These are phyloP conservation scores for Ophonus ardosiacus DNA, from an alignment of 2,888 invertebrate species.

Conservation along the genomic window DNA sequence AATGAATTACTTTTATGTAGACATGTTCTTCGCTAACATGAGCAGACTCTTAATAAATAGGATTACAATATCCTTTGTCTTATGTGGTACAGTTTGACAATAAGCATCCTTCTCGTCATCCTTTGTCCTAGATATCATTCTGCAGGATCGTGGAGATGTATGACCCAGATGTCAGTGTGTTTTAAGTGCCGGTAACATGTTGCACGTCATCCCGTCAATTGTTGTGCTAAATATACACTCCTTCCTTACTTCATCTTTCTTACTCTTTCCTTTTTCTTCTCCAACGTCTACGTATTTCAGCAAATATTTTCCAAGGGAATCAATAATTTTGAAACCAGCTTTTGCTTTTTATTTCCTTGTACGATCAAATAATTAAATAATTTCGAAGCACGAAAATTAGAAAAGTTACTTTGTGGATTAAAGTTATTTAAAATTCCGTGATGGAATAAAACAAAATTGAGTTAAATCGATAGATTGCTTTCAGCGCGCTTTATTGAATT, in stretches of 20 bases:
- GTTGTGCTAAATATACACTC: conserved; percentile 54
- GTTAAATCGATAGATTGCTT: conserved; percentile 32
- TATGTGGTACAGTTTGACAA: neutral
- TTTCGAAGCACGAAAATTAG: conserved; percentile 31
- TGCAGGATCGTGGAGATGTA: neutral
- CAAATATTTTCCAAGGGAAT: conserved; percentile 9
- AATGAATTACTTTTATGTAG: too few species aligned
- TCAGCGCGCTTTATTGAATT: conserved; percentile 25
- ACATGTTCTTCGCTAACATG: neutral
- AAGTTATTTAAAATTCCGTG: conserved; percentile 39
- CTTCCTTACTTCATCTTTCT: neutral
- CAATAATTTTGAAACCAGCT: conserved; percentile 11
- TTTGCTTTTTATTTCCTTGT: conserved; percentile 30
- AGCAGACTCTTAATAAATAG: neutral
- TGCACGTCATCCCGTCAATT: conserved; percentile 57
- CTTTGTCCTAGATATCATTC: neutral
- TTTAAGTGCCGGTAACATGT: conserved; percentile 57
- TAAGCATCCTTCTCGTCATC: neutral
- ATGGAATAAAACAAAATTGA: conserved; percentile 36
- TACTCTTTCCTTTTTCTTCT: neutral
- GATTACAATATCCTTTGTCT: neutral
- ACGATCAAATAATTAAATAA: conserved; percentile 40
- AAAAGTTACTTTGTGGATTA: conserved; percentile 47
- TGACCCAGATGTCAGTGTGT: conserved; percentile 50
- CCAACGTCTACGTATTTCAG: neutral